Evolutionary conservation across 2,797 vertebrate genomes (phyloP).

Genomic region (Podargus strigoides): DNA sequence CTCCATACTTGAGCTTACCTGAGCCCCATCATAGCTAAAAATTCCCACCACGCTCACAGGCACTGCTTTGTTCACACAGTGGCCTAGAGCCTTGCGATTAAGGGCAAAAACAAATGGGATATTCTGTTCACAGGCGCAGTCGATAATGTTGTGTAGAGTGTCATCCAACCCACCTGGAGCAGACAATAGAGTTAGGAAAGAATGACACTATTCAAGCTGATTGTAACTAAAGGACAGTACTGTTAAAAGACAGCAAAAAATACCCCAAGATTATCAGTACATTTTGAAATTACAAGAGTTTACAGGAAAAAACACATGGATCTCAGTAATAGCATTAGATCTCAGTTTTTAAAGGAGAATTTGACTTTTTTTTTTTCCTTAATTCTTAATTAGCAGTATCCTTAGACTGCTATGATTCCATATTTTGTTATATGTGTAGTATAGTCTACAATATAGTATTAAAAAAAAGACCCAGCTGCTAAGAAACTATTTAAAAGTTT

Average conservation of each 20-base stretch:
- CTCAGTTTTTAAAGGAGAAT: not conserved
- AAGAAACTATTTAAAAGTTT: not conserved
- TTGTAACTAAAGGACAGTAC: not conserved
- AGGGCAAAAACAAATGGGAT: conserved; percentile 95
- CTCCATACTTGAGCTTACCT: conserved; percentile 77
- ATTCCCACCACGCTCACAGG: conserved; percentile 96
- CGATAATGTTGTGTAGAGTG: conserved; percentile 90
- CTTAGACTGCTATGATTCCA: not conserved
- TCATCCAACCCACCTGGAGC: conserved; percentile 93
- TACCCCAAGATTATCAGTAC: not conserved
- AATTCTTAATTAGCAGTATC: not conserved
- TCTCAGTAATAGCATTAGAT: accelerated
- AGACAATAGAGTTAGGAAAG: not conserved
- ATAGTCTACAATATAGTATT: not conserved
- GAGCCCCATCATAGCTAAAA: conserved; percentile 97
- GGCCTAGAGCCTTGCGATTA: conserved; percentile 89
- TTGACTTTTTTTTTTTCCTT: not conserved
- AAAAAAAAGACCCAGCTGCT: not conserved
- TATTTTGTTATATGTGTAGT: not conserved
- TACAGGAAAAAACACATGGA: not conserved
- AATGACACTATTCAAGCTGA: not conserved
- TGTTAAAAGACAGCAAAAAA: not conserved
- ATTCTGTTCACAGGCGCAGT: conserved; percentile 88
- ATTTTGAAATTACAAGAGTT: not conserved
- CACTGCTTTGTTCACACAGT: conserved; percentile 91